Evolutionary conservation across 2,113 vertebrate species (phyloP), one percentile per base, ranked within the genome.

Genomic region (Gavia stellata): DNA sequence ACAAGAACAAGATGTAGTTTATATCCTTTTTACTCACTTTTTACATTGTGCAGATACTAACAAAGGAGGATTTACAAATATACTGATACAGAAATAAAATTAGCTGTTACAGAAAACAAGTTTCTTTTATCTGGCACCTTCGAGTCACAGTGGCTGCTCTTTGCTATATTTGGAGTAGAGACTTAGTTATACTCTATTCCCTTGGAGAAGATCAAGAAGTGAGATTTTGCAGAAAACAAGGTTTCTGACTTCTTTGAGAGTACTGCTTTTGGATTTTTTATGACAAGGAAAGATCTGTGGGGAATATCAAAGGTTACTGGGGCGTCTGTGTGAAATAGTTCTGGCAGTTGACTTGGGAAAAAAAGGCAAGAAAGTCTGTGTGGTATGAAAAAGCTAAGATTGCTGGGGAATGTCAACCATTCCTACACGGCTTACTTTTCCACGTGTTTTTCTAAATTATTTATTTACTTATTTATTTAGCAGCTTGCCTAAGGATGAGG

Each of bases 241-340:
- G 17, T 49, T 93, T 83, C 59, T 25, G 9, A 44, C 88, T 92
- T 94, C 72, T 93, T 86, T 90, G 47, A 84, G 44, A 88, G 21
- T 44, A 44, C 17, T 72, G 56, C 24, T 91, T 96, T 84, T 91
- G 61, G 28, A 81, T 83, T 88, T 15, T 78, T 9, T 84, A 5
- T 86, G 80, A 79, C 88, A 93, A 91, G n/a, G n/a, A 81, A 70
- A 74, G 42, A 61, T 86, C 80, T 96, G 34, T 34, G 86, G 88
- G 26, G 72, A 86, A 68, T 66, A 94, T 71, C 33, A 94, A 87
- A 92, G 59, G 40, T 90, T 93, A 86, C 44, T 56, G 36, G 47
- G 47, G 5, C 20, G 7, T 63, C 50, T 93, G 9, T 81, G 75
- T 93, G 80, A 94, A 94, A 86, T 29, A 84, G 26, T 88, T 93